Percentiles rank a stretch among this genome's conserved stretches.
Conservation (phyloP, 2,113 vertebrate species). For the Regulus satrapa region DNA sequence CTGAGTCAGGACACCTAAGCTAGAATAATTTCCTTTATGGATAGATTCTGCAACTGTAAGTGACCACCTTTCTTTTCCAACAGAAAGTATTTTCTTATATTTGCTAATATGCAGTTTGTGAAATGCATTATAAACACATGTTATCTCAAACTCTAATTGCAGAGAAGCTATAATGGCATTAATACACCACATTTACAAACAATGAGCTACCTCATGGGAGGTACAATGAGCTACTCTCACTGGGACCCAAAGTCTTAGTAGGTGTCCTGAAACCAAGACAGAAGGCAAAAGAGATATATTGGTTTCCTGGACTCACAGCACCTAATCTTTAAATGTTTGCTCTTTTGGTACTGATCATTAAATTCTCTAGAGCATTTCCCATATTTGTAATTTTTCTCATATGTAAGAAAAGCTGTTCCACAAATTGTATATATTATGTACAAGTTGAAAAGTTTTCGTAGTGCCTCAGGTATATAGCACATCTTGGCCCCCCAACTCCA, state of each 20-base stretch:
- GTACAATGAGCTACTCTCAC: no score
- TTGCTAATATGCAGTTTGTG: background rate
- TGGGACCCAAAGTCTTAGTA: background rate
- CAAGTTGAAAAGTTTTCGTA: background rate
- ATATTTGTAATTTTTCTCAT: background rate
- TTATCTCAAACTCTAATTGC: background rate
- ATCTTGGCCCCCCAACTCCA: background rate
- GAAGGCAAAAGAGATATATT: background rate
- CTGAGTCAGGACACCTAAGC: background rate
- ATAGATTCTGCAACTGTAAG: background rate
- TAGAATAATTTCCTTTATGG: background rate
- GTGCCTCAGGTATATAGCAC: background rate
- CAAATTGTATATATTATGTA: background rate
- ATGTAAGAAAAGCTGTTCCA: background rate
- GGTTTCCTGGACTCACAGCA: background rate
- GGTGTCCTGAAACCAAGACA: background rate
- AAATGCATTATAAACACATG: background rate
- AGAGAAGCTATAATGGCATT: background rate
- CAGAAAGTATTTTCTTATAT: background rate
- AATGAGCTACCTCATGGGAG: no score
- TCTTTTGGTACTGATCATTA: background rate
- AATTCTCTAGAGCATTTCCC: background rate
- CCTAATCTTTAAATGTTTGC: background rate
- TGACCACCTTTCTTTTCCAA: background rate
- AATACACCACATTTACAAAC: background rate